These are phyloP conservation scores for Anisognathus igniventris DNA, from an alignment of 2,797 vertebrate genomes.

Conservation along the genomic window DNA sequence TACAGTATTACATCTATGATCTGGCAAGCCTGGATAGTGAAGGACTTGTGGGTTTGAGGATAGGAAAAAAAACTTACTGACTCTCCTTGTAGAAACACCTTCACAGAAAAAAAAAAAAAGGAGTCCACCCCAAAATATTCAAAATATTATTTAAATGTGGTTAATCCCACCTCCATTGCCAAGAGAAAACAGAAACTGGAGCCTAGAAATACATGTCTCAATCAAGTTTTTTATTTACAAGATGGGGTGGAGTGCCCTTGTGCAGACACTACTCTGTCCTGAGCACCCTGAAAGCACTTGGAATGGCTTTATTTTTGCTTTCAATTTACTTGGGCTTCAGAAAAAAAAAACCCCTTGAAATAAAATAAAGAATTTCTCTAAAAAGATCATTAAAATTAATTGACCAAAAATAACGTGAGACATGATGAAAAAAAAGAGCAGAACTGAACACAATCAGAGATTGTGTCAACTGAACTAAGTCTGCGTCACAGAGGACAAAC, in stretches of 20 bases:
- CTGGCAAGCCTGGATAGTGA: not conserved
- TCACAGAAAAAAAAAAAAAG: not conserved
- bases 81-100: not conserved
- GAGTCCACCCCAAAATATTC: not conserved
- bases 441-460: not conserved
- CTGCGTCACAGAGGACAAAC: conserved; percentile 38
- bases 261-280: not conserved
- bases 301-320: not conserved
- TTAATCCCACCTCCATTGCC: not conserved
- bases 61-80: not conserved
- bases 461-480: not conserved
- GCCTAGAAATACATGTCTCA: not conserved
- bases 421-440: not conserved
- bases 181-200: not conserved
- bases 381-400: not conserved
- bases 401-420: not conserved
- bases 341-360: rapidly evolving
- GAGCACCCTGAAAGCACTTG: not conserved
- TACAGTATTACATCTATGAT: not conserved
- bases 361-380: not conserved
- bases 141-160: not conserved
- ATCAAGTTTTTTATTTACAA: not conserved
- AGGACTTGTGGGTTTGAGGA: not conserved
- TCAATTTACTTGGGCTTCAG: not conserved
- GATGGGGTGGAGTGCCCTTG: not conserved